These are phyloP conservation scores for Epinephelus moara DNA, from an alignment of 2,113 vertebrate species.

Conservation along the genomic window DNA sequence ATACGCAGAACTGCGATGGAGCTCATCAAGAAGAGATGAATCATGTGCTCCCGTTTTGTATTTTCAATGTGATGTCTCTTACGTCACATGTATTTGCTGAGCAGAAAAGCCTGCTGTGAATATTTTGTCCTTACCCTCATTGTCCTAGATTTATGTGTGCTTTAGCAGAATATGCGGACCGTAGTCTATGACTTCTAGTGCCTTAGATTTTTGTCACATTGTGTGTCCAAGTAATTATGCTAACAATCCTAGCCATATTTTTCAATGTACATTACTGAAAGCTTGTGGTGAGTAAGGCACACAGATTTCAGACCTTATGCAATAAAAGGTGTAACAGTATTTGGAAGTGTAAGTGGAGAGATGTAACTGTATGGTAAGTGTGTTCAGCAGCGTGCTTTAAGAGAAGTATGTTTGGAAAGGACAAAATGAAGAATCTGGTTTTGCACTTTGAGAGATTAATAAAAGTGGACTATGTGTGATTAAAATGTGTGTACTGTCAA, in stretches of 20 bases:
- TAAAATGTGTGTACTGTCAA: conserved; percentile 10
- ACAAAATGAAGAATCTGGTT: conserved; percentile 48
- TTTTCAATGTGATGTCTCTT: conserved; percentile 42
- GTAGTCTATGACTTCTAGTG: conserved; percentile 76
- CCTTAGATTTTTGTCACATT: conserved; percentile 79
- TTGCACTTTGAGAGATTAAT: conserved; percentile 71
- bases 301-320: conserved; percentile 27
- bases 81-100: conserved; percentile 49
- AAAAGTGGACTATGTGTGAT: conserved; percentile 59
- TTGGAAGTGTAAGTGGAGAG: conserved; percentile 26
- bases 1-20: conserved; percentile 13
- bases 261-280: conserved; percentile 57
- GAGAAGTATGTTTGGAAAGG: conserved; percentile 39
- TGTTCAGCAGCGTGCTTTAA: conserved; percentile 27
- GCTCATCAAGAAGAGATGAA: conserved; percentile 11
- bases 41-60: conserved; percentile 49
- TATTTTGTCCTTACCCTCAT: conserved; percentile 37
- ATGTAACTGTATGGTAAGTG: conserved; percentile 14
- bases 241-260: conserved; percentile 80
- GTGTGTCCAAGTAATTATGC: conserved; percentile 69
- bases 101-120: conserved; percentile 58
- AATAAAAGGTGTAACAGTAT: conserved; percentile 25
- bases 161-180: conserved; percentile 62
- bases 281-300: conserved; percentile 45
- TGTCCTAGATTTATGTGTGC: conserved; percentile 55